Evolutionary conservation across 2,797 vertebrate genomes (phyloP), one percentile per base, ranked within the genome.

Genomic region (Gobionotothen gibberifrons): DNA sequence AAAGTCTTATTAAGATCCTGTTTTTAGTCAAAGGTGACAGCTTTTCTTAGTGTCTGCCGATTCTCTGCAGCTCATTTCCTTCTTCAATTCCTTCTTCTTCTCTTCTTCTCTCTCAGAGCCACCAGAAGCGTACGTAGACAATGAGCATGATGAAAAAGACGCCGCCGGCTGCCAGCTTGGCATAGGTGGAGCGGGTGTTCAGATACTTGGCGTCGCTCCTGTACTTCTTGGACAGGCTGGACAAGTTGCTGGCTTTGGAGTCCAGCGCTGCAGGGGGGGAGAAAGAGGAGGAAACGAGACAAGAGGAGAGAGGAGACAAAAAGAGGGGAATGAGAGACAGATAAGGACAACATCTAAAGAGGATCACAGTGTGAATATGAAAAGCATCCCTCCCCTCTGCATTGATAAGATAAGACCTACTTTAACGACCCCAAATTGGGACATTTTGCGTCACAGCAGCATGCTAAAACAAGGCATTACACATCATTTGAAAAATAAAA

Each of bases 81-180:
- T 69, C 72, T 76, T 78, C 21, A 43, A 36, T 55, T 75, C 74
- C 67, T 59, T 40, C 64, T 14, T 56, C 53, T 13, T 9, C 47
- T 21, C 29, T 4, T 29, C 46, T 15, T 8, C 21, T 16, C 75
- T 55, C 83, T 99, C 95, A 99, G 94, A 99, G 97, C 98, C 98
- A 99, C 98, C 98, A 99, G 94, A 99, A 99, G 66, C 98, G 96
- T 52, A 99, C 95, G 13, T 99, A 99, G 79, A 99, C 97, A 32
- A 99, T 99, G 85, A 99, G 86, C 98, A 99, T 99, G 93, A 99
- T 96, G 92, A 98, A 96, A 90, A 99, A 99, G 61, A 99, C 97
- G 9, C 97, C 98, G 0, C 98, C 96, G 0, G 97, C 98, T 0
- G 97, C 98, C 76, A 99, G 95, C 86, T 99, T 99, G 93, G 98